A percentile compares a stretch with the other conserved stretches of the same genome.
These are phyloP conservation scores for Platycheirus rosarum DNA, from an alignment of 2,888 invertebrate genomes.

Conservation along the genomic window DNA sequence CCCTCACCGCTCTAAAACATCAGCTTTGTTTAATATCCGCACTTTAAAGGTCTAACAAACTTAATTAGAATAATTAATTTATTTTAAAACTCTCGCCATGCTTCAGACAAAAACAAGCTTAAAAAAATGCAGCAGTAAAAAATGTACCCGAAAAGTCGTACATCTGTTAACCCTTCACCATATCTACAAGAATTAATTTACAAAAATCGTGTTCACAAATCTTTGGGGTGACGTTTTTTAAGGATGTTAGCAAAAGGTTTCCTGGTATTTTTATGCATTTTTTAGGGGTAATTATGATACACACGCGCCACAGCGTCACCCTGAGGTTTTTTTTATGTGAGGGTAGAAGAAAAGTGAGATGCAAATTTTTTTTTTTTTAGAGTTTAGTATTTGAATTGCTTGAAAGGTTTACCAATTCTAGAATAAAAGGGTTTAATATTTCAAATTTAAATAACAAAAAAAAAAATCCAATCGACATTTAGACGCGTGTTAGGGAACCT, in stretches of 20 bases:
- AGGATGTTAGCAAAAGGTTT: constrained; percentile 49
- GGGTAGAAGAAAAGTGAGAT: constrained; percentile 43
- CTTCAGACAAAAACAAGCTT: constrained; percentile 39
- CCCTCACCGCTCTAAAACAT: constrained; percentile 44
- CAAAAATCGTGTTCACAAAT: constrained; percentile 18
- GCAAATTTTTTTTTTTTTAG: constrained; percentile 60
- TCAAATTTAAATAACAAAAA: constrained; percentile 57
- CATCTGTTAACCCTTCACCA: constrained; percentile 70
- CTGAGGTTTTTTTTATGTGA: constrained; percentile 52
- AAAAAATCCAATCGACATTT: constrained; percentile 8
- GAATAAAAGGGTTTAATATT: constrained; percentile 37
- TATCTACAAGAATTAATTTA: constrained; percentile 6
- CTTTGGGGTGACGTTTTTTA: constrained; percentile 61
- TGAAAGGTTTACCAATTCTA: constrained; percentile 16
- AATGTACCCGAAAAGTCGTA: constrained; percentile 10
- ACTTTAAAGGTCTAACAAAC: constrained; percentile 57
- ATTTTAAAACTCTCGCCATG: constrained; percentile 52
- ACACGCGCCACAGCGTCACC: constrained; percentile 69
- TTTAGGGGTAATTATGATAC: constrained; percentile 66
- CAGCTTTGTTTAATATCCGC: constrained; percentile 39
- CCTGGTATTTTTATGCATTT: constrained; percentile 43
- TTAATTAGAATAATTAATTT: constrained; percentile 74
- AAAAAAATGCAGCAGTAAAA: constrained; percentile 32
- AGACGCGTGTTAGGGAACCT: constrained; percentile 43
- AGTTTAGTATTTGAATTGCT: constrained; percentile 47